These are phyloP conservation scores for Crocodylus rhombifer DNA, from an alignment of 2,797 vertebrate species.

Conservation along the genomic window DNA sequence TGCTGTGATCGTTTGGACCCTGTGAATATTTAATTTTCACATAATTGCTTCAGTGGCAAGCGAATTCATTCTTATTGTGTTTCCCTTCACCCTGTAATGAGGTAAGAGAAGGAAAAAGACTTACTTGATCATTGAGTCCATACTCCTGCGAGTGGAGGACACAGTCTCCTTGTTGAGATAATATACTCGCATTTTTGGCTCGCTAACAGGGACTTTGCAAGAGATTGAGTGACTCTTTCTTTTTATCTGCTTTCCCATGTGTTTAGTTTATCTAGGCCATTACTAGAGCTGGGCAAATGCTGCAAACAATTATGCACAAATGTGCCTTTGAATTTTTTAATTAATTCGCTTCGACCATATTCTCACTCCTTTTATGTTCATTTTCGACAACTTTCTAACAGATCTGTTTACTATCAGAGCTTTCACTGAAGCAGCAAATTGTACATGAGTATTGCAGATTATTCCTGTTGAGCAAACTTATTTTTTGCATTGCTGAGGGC, in stretches of 20 bases:
- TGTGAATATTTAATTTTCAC: not conserved
- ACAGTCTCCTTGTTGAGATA: accelerated
- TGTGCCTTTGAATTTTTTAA: not conserved
- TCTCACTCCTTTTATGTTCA: not conserved
- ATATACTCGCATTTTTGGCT: accelerated
- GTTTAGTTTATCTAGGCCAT: not conserved
- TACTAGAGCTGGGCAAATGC: not conserved
- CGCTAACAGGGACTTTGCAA: accelerated
- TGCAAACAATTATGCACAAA: not conserved
- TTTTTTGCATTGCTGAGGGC: not conserved
- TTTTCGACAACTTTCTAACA: slow-evolving; percentile 8
- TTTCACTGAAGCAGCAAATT: slow-evolving; percentile 49
- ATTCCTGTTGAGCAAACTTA: not conserved
- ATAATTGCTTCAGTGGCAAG: not conserved
- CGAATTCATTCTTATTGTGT: not conserved
- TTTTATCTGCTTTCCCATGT: not conserved
- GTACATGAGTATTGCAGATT: slow-evolving; percentile 23
- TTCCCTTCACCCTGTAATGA: accelerated
- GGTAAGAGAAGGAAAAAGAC: not conserved
- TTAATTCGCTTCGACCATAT: not conserved
- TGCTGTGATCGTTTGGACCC: not conserved
- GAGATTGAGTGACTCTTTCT: accelerated
- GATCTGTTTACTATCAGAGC: not conserved
- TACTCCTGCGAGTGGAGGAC: accelerated
- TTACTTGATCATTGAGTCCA: accelerated